Evolutionary conservation across 2,113 vertebrate genomes (phyloP).

Genomic region (Nicator chloris): DNA sequence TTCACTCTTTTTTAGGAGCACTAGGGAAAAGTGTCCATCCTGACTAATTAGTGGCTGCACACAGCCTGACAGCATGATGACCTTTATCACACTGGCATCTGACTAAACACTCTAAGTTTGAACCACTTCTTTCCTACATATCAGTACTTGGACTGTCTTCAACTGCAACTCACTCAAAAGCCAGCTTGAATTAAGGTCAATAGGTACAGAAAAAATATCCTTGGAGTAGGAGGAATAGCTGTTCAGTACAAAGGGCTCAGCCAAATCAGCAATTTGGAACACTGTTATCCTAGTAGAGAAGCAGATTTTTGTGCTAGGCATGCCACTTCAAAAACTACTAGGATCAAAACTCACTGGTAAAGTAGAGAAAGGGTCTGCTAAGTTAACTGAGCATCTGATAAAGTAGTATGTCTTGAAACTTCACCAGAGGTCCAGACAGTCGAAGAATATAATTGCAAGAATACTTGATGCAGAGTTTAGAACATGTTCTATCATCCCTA

Average conservation of each 20-base stretch:
- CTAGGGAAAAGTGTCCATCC: neutral
- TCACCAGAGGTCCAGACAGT: neutral
- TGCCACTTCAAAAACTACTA: neutral
- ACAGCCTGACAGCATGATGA: neutral
- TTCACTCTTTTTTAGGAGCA: neutral
- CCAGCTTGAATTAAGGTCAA: neutral
- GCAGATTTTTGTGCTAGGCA: neutral
- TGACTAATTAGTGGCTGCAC: neutral
- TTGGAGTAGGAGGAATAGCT: neutral
- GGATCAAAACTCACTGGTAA: neutral
- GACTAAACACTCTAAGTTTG: neutral
- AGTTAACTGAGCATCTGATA: neutral
- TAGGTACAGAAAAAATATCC: accelerated
- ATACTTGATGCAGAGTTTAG: neutral
- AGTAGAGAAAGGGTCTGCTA: neutral
- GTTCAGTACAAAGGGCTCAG: neutral
- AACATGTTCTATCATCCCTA: neutral
- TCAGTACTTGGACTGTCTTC: neutral
- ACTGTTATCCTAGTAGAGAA: neutral
- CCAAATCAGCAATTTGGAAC: neutral
- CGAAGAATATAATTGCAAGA: neutral
- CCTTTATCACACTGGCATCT: neutral
- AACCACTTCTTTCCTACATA: neutral
- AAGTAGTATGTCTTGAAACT: neutral
- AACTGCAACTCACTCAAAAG: neutral